phyloP scores from a whole-genome alignment of 2,797 vertebrate species.

The Clamator glandarius region DNA sequence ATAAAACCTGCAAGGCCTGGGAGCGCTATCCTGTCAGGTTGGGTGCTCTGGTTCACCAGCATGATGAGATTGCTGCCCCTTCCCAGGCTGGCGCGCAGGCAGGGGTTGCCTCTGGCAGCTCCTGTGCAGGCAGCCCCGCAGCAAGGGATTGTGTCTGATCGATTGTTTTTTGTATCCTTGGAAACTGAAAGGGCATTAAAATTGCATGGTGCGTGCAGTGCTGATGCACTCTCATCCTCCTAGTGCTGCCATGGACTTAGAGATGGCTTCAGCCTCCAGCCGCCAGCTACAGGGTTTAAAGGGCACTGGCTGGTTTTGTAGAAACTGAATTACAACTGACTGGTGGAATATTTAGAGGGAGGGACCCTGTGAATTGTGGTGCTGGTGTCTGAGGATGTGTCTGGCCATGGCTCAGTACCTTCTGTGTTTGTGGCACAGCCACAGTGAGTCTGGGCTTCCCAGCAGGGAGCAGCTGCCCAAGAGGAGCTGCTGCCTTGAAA shows the following conservation, averaged over 20 bases:
- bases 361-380: background rate
- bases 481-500: background rate
- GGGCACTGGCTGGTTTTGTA: background rate
- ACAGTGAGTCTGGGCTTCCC: background rate
- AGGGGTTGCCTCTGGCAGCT: fast-evolving
- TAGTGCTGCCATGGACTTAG: background rate
- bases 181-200: slow-evolving; percentile 64
- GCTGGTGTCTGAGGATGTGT: background rate
- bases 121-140: background rate
- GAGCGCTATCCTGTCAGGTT: too few species aligned
- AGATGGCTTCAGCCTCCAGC: background rate
- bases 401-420: too few species aligned
- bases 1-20: fast-evolving
- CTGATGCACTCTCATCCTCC: background rate
- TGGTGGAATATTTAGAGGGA: background rate
- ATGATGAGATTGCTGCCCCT: fast-evolving
- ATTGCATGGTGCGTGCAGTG: slow-evolving; percentile 23
- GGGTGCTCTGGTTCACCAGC: background rate
- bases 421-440: background rate
- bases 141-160: background rate
- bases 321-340: background rate
- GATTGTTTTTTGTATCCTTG: slow-evolving; percentile 58
- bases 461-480: background rate
- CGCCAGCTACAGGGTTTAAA: background rate
- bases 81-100: background rate